Evolutionary conservation across 53 echinoderm and acorn worm species (phyloP).

Genomic region (Patiria pectinifera): DNA sequence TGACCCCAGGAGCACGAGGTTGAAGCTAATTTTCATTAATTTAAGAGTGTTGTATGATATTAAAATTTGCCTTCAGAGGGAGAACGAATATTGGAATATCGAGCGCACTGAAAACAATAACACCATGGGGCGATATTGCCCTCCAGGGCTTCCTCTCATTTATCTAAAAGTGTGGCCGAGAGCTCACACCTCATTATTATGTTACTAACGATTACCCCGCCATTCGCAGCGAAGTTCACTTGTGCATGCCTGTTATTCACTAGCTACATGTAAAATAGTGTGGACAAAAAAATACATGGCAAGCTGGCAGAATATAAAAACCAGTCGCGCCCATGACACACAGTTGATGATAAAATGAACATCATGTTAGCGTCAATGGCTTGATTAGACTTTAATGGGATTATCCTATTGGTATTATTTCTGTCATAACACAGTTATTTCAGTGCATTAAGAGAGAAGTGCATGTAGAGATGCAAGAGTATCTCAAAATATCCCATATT

Average conservation of each 20-base stretch:
- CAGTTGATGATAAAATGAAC: no score
- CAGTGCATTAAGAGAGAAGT: no score
- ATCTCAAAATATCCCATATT: no score
- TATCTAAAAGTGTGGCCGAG: background rate
- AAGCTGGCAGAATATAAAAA: background rate
- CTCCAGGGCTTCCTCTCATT: background rate
- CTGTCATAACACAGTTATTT: no score
- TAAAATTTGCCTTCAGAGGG: background rate
- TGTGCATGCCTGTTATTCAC: background rate
- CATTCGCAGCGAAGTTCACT: background rate
- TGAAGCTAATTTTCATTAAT: constrained; percentile 35
- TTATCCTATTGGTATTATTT: no score
- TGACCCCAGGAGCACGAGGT: constrained; percentile 40
- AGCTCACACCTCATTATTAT: background rate
- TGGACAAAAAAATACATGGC: background rate
- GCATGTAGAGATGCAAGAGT: no score
- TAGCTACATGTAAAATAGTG: background rate
- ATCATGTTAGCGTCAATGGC: no score
- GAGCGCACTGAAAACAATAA: constrained; percentile 15
- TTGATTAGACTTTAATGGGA: no score
- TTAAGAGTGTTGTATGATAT: constrained; percentile 15
- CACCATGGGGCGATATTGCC: background rate
- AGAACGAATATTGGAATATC: background rate
- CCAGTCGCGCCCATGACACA: no score
- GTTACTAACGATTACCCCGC: background rate